Evolutionary conservation across 2,888 invertebrate genomes (phyloP).

Genomic region (Spisula solida): DNA sequence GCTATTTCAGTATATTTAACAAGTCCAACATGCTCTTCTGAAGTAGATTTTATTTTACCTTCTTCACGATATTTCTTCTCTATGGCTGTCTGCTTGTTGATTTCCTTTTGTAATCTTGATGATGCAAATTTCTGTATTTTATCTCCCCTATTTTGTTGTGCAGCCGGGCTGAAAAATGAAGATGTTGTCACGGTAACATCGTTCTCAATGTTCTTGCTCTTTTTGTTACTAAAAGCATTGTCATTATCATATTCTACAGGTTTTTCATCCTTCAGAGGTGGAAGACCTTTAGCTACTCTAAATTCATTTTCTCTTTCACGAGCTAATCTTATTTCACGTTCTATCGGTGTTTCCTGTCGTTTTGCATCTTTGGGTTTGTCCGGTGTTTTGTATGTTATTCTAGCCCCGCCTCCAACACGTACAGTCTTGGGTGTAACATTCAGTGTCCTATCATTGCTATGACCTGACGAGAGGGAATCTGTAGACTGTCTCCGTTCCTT

Average conservation of each 20-base stretch:
- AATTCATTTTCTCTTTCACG: slow-evolving; percentile 89
- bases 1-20: slow-evolving; percentile 82
- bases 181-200: slow-evolving; percentile 29
- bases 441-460: slow-evolving; percentile 72
- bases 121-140: slow-evolving; percentile 88
- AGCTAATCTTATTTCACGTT: slow-evolving; percentile 89
- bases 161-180: slow-evolving; percentile 25
- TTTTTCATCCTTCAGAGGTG: slow-evolving; percentile 73
- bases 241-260: slow-evolving; percentile 49
- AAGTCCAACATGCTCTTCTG: slow-evolving; percentile 89
- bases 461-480: slow-evolving; percentile 77
- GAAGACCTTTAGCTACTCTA: slow-evolving; percentile 85
- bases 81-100: slow-evolving; percentile 94
- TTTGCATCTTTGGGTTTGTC: slow-evolving; percentile 57
- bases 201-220: slow-evolving; percentile 18
- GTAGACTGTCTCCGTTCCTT: slow-evolving; percentile 71
- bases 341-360: slow-evolving; percentile 88
- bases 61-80: slow-evolving; percentile 93
- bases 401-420: slow-evolving; percentile 51
- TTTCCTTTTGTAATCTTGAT: slow-evolving; percentile 95
- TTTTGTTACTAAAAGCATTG: slow-evolving; percentile 23
- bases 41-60: slow-evolving; percentile 89
- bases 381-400: slow-evolving; percentile 48
- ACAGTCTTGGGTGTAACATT: slow-evolving; percentile 35
- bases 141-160: slow-evolving; percentile 28